These are phyloP conservation scores for Dysmachus trigonus DNA, from an alignment of 2,888 invertebrate species.

Conservation along the genomic window DNA sequence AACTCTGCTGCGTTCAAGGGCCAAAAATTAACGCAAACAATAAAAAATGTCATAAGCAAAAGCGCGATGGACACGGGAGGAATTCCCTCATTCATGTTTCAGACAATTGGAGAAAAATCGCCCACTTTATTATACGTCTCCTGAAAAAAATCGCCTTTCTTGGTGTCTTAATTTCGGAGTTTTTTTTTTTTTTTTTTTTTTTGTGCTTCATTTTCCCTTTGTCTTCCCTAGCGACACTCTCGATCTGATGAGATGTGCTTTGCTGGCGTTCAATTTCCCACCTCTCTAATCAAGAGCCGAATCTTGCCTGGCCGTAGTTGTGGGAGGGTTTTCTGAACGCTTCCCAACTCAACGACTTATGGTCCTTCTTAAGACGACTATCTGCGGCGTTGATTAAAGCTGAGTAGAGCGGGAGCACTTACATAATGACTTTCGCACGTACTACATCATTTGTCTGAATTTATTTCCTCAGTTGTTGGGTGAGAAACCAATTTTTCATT, in stretches of 20 bases:
- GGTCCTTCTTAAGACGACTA: slow-evolving; percentile 35
- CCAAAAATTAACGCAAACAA: slow-evolving; percentile 46
- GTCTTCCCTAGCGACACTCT: slow-evolving; percentile 32
- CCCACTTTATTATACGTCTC: slow-evolving; percentile 32
- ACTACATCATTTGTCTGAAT: slow-evolving; percentile 47
- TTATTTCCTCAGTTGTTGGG: slow-evolving; percentile 22
- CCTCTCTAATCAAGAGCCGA: slow-evolving; percentile 42
- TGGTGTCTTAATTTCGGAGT: slow-evolving; percentile 33
- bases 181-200: slow-evolving; percentile 10
- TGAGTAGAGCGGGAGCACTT: slow-evolving; percentile 43
- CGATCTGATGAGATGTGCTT: slow-evolving; percentile 23
- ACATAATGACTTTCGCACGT: slow-evolving; percentile 47
- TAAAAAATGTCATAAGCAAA: slow-evolving; percentile 45
- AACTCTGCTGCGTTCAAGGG: slow-evolving; percentile 38
- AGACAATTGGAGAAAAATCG: slow-evolving; percentile 39
- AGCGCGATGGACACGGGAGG: slow-evolving; percentile 18
- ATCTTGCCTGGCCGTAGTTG: not conserved
- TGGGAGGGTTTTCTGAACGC: slow-evolving; percentile 14
- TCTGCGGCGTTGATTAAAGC: slow-evolving; percentile 42
- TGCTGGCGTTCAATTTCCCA: slow-evolving; percentile 33
- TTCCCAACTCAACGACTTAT: slow-evolving; percentile 2
- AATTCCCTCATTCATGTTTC: not conserved
- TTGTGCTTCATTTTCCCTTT: not conserved
- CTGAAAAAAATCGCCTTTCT: slow-evolving; percentile 31
- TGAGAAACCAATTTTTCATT: slow-evolving; percentile 42